Evolutionary conservation across 2,888 invertebrate genomes (phyloP), one percentile per base, ranked within the genome.

Genomic region (Lepas anatifera): DNA sequence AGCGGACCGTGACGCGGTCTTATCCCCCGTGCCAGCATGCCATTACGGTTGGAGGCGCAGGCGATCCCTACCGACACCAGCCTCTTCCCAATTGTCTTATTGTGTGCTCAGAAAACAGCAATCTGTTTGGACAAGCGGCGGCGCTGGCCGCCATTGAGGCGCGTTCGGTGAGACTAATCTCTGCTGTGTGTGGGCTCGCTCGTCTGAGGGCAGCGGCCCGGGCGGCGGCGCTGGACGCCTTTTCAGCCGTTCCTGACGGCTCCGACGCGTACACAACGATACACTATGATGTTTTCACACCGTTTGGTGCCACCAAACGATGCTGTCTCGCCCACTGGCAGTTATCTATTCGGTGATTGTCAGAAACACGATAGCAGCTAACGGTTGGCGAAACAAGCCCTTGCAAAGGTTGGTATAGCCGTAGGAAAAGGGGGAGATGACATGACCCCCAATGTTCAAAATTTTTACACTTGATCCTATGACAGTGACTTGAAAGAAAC

Each of bases 51-150:
- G 25, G 16, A 16, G n/a, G 27, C 3, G 52, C 52, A 11, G 29
- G 13, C 52, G 52, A 52, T 52, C 52, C 27, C 27, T 29, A 16
- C 29, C 52, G 52, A 52, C 52, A 29, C 27, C 52, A 16, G 25
- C 22, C 29, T 6, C 52, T 27, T 29, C 52, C 27, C 52, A 16
- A 52, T 52, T 29, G 29, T 52, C 52, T 52, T 52, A 52, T 52
- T 52, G 52, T 52, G 52, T 52, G 29, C 52, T 52, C 52, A 52
- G 52, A 52, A 52, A 52, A 29, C 52, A 29, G 52, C 52, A 27
- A 52, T 52, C 52, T 52, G 52, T 52, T 52, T 52, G 52, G 52
- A 52, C 52, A 52, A 52, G 52, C 52, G 11, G 52, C 7, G 52
- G 4, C 52, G 29, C 6, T 10, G 27, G 27, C 16, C 29, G 52